These are phyloP conservation scores for Bombus haemorrhoidalis DNA, from an alignment of 1,140 invertebrate genomes.

Conservation along the genomic window DNA sequence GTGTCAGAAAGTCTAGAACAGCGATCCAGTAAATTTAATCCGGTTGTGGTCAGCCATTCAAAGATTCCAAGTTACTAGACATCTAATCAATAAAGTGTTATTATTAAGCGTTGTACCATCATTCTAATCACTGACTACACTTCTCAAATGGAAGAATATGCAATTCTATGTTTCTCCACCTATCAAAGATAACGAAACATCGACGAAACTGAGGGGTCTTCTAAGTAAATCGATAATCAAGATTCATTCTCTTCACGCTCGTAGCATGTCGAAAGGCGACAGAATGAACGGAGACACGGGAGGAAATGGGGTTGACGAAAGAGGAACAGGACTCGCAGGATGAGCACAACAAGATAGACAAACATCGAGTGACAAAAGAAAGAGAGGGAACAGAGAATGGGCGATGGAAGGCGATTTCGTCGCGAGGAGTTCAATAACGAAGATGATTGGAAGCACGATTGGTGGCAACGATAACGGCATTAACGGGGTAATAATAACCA, in stretches of 20 bases:
- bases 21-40: neutral
- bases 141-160: neutral
- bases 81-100: neutral
- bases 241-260: neutral
- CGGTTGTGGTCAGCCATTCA: neutral
- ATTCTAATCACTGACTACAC: neutral
- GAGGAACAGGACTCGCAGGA: constrained; percentile 1
- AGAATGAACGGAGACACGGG: constrained; percentile 14
- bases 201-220: no score
- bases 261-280: constrained; percentile 33
- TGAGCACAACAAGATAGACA: neutral
- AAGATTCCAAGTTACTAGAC: neutral
- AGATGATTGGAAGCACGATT: constrained; percentile 75
- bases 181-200: neutral
- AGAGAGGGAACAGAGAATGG: constrained; percentile 35
- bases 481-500: constrained; percentile 82
- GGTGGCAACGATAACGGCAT: constrained; percentile 75
- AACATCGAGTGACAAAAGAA: constrained; percentile 20
- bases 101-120: neutral
- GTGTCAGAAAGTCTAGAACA: neutral
- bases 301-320: constrained; percentile 42
- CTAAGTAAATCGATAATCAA: constrained; percentile 24
- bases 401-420: constrained; percentile 63
- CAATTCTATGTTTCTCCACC: neutral
- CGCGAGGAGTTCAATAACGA: constrained; percentile 73